Base-by-base conservation (phyloP, 2,113 vertebrate species). In the Caracal caracal region DNA sequence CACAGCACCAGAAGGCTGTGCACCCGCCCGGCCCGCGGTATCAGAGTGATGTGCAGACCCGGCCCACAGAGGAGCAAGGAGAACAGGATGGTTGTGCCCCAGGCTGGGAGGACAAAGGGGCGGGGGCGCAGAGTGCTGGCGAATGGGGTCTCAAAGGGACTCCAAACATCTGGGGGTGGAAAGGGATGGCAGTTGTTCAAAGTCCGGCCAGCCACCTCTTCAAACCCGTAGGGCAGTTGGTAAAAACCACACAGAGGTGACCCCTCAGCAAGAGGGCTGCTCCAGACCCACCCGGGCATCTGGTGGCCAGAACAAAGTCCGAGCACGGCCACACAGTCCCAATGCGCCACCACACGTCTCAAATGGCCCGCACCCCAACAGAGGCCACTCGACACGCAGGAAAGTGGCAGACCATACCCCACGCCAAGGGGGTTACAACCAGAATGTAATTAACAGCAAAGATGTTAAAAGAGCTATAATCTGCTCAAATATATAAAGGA, bases 401-500 rank as follows among this genome's bases (percentile, higher is more conserved):
- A 47, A 81, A 56, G 40, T 0, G 19, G 78, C 26, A 75, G 13
- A 40, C 24, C 81, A 1, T 49, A 37, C 33, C 53, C 20, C 26
- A 56, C 84, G 84, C 22, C 35, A 53, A 94, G 11, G 6, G 10
- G 61, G 24, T 51, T 76, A 71, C 4, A n/a, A 78, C 3, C n/a
- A 94, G 90, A 73, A 61, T 13, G 26, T 24, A 43, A 88, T 53
- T 40, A 56, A 22, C n/a, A 33, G 3, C 6, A 82, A 78, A 47
- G 16, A 78, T 24, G 43, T 70, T 37, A 80, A 75, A 84, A 92
- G 3, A 10, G 43, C 20, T 35, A 4, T 53, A 51, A 89, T 43
- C 82, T 16, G 28, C 26, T 49, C 37, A 90, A 79, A 51, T 83
- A 90, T 30, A 49, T 95, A 68, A 95, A 88, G 22, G 43, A 90